Conservation (phyloP, 2,888 invertebrate genomes). For the Schizotus pectinicornis region DNA sequence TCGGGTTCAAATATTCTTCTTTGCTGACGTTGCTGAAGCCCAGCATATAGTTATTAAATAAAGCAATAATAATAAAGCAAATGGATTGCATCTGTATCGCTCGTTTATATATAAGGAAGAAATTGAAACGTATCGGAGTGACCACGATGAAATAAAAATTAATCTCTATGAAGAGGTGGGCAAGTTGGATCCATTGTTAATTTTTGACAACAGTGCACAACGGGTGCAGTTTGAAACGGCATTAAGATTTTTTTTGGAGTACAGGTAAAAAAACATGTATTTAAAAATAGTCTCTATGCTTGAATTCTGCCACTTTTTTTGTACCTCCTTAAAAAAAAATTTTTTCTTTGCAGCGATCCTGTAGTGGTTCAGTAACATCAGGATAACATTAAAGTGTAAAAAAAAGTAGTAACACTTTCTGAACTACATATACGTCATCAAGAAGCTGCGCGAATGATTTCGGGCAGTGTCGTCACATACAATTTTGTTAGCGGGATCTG, state of each 20-base stretch:
- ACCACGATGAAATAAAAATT: conserved; percentile 12
- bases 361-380: conserved; percentile 18
- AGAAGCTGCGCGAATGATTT: too few relatives aligned
- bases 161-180: conserved; percentile 8
- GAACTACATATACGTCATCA: too few relatives aligned
- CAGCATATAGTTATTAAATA: conserved; percentile 13
- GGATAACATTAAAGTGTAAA: too few relatives aligned
- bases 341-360: conserved; percentile 16
- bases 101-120: conserved; percentile 7
- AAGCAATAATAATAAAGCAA: conserved; percentile 12
- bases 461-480: too few relatives aligned
- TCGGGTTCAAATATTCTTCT: conserved; percentile 10
- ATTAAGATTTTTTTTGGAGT: conserved; percentile 13
- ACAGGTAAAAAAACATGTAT: conserved; percentile 15
- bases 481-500: too few relatives aligned
- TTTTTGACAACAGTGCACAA: conserved; percentile 13
- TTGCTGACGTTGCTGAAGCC: conserved; percentile 9
- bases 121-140: conserved; percentile 14
- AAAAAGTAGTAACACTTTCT: too few relatives aligned
- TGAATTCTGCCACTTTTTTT: conserved; percentile 15
- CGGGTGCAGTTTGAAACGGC: conserved; percentile 11
- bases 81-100: conserved; percentile 13
- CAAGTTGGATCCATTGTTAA: conserved; percentile 10
- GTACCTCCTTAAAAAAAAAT: conserved; percentile 10
- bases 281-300: conserved; percentile 10